Evolutionary conservation across 1,140 invertebrate species (phyloP).

Genomic region (Drosophila littoralis): DNA sequence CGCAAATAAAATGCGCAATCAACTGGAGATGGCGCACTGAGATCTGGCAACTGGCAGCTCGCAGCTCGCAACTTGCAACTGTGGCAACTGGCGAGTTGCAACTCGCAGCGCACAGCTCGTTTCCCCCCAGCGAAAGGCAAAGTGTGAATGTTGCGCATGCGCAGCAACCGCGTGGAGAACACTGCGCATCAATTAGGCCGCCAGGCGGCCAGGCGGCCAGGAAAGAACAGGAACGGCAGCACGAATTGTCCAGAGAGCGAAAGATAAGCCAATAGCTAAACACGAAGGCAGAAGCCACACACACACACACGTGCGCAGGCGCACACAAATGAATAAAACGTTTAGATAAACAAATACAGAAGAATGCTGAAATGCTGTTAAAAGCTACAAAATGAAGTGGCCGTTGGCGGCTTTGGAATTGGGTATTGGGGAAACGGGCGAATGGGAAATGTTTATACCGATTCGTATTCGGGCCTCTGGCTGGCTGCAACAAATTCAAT

Average conservation of each 20-base stretch:
- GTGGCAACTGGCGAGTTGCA: conserved; percentile 9
- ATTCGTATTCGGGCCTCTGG: conserved; percentile 23
- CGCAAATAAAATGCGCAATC: conserved; percentile 83
- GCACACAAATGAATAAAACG: conserved; percentile 74
- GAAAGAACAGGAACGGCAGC: conserved; percentile 49
- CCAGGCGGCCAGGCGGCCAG: conserved; percentile 64
- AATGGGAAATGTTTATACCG: conserved; percentile 41
- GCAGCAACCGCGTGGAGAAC: conserved; percentile 54
- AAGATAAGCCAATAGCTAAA: conserved; percentile 61
- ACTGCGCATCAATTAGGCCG: conserved; percentile 81
- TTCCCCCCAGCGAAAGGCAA: conserved; percentile 36
- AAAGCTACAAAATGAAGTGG: conserved; percentile 80
- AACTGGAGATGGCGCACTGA: conserved; percentile 70
- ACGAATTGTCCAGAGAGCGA: conserved; percentile 63
- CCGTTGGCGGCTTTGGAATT: conserved; percentile 64
- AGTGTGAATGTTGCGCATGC: conserved; percentile 82
- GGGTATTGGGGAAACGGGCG: conserved; percentile 7
- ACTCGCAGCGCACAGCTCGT: conserved; percentile 1
- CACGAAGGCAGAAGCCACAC: conserved; percentile 50
- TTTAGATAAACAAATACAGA: conserved; percentile 81
- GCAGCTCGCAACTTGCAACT: conserved; percentile 18
- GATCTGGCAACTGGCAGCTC: conserved; percentile 30
- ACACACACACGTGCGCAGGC: conserved; percentile 15
- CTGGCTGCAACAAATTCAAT: conserved; percentile 66
- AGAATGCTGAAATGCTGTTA: conserved; percentile 81